A percentile compares a stretch with the other conserved stretches of the same genome.
Evolutionary conservation across 2,888 invertebrate species (phyloP).

Genomic region (Epicampocera succincta): DNA sequence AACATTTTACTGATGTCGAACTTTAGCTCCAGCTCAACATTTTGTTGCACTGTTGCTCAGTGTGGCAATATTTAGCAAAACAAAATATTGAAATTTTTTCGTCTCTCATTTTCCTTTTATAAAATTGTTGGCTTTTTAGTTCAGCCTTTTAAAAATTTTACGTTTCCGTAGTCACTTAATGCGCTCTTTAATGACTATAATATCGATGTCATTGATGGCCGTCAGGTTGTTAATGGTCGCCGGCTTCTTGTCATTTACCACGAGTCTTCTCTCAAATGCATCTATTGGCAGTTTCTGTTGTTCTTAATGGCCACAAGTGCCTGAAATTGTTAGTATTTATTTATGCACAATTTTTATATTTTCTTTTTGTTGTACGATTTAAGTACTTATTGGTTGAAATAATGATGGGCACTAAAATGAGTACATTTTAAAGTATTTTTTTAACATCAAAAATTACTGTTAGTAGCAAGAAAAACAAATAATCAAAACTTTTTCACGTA

Average conservation of each 20-base stretch:
- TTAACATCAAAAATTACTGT: no score
- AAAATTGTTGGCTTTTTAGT: background rate
- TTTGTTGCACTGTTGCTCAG: background rate
- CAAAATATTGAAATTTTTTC: background rate
- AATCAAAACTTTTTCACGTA: no score
- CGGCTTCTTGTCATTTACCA: background rate
- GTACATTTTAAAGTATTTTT: no score
- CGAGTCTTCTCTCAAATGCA: background rate
- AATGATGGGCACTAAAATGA: background rate
- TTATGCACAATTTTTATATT: no score
- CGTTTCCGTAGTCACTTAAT: background rate
- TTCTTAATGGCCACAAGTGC: background rate
- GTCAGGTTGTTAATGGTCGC: slow-evolving; percentile 2
- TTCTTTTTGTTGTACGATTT: no score
- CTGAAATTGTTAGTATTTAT: background rate
- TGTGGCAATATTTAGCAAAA: background rate
- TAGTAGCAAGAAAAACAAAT: no score
- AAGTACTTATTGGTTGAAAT: background rate
- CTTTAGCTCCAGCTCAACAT: no score
- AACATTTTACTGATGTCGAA: no score
- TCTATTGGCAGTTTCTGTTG: slow-evolving; percentile 9
- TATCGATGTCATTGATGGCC: slow-evolving; percentile 1
- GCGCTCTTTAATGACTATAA: background rate
- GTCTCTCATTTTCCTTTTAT: background rate
- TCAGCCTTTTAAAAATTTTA: background rate